Evolutionary conservation across 2,888 invertebrate species (phyloP).

Genomic region (Pristionchus entomophagus): DNA sequence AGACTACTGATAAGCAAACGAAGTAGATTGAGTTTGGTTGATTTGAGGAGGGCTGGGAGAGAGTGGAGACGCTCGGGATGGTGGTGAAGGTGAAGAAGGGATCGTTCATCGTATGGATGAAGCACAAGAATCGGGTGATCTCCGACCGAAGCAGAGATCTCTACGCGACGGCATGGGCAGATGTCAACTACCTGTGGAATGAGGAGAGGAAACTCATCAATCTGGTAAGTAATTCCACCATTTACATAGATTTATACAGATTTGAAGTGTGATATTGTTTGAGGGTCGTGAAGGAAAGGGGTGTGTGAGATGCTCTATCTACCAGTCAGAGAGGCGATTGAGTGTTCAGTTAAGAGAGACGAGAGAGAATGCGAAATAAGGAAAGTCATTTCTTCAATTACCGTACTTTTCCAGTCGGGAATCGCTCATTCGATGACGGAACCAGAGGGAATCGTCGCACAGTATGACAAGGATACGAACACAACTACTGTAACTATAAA

Average conservation of each 20-base stretch:
- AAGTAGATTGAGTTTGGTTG: no score
- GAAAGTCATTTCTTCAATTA: neutral
- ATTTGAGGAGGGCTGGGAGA: conserved; percentile 1
- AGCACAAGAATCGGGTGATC: conserved; percentile 4
- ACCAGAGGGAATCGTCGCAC: no score
- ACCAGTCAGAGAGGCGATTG: no score
- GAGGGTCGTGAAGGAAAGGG: no score
- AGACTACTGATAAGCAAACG: no score
- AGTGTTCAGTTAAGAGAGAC: neutral
- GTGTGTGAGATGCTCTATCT: no score
- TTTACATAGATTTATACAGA: no score
- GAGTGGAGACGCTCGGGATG: neutral
- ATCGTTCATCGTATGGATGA: conserved; percentile 2
- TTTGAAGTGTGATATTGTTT: neutral
- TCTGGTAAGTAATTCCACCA: neutral
- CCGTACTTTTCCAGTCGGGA: neutral
- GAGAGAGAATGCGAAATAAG: neutral
- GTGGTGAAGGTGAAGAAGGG: neutral
- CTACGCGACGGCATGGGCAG: neutral
- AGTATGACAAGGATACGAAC: no score
- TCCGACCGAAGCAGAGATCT: neutral
- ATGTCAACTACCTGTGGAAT: neutral
- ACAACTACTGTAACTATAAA: no score
- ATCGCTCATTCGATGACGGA: neutral
- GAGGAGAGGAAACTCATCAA: neutral